These are phyloP conservation scores for Apomyelois bistriatella DNA, from an alignment of 2,888 invertebrate species.

Conservation along the genomic window DNA sequence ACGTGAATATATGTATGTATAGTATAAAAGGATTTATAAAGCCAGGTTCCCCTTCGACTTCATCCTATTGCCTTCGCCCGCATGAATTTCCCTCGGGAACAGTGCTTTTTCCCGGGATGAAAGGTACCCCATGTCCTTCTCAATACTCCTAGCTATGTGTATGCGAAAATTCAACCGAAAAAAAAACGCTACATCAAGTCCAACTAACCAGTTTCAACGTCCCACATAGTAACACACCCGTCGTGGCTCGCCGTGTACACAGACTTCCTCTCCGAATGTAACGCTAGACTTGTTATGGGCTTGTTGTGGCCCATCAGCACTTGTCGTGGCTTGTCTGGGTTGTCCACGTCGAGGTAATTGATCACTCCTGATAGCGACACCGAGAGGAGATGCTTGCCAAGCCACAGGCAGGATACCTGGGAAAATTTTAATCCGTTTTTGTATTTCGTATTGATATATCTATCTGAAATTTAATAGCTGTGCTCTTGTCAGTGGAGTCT, in stretches of 20 bases:
- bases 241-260: conserved; percentile 97
- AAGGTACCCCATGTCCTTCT: too few species aligned
- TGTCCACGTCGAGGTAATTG: conserved; percentile 93
- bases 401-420: conserved; percentile 97
- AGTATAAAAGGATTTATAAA: too few species aligned
- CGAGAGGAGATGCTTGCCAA: conserved; percentile 91
- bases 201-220: conserved; percentile 81
- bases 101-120: too few species aligned
- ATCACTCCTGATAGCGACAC: conserved; percentile 98
- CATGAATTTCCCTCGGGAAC: too few species aligned
- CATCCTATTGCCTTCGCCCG: too few species aligned
- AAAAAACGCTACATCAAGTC: neutral
- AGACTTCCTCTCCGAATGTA: conserved; percentile 85
- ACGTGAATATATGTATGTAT: too few species aligned
- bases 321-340: conserved; percentile 88
- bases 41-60: too few species aligned
- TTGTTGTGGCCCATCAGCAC: conserved; percentile 98
- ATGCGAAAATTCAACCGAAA: too few species aligned
- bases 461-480: too few species aligned
- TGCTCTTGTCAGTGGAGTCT: too few species aligned
- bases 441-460: too few species aligned
- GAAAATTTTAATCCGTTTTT: neutral
- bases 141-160: too few species aligned
- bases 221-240: conserved; percentile 93
- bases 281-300: conserved; percentile 93